Base-by-base conservation (phyloP, 2,113 vertebrate genomes). In the Acanthochromis polyacanthus region DNA sequence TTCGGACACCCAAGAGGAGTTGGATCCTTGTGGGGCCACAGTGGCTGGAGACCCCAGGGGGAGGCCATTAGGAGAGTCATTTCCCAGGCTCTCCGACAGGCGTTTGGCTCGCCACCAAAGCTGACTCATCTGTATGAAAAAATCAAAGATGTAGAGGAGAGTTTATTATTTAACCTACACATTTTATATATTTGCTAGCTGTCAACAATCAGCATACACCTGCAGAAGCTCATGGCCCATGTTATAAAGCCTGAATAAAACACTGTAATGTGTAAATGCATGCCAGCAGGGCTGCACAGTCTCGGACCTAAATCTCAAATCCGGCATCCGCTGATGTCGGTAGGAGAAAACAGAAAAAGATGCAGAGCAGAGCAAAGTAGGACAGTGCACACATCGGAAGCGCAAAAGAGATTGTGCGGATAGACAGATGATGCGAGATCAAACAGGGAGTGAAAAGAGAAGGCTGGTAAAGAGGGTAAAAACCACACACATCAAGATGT, bases 1-100 rank as follows among this genome's bases (percentile, higher is more conserved):
- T 51, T 96, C 96, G 0, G 96, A 95, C 50, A 92, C 84, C 90
- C 88, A 89, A 0, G 97, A 96, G 71, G 96, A 63, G 64, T 96
- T 97, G 86, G 95, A 90, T 46, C 75, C 86, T 10, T 62, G 85
- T 0, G 93, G 85, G 63, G 86, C 73, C 19, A 93, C 88, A 38
- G 95, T 94, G 61, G 85, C 70, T 1, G 84, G 85, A 7, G 83
- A 75, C 36, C 78, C 81, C 0, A 85, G 89, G 52, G 74, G 87
- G 7, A 92, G 58, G 55, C 83, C 90, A 1, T 81, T 74, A 0
- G 92, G 88, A 58, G 92, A 93, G 80, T 86, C 84, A 68, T 91
- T 93, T 16, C 83, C 83, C 80, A 93, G 58, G 48, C 75, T 83
- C 66, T 88, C 83, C 2, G 87, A 83, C 63, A 88, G 85, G 25